Evolutionary conservation across 1,140 invertebrate species (phyloP).

Genomic region (Lepidurus apus): DNA sequence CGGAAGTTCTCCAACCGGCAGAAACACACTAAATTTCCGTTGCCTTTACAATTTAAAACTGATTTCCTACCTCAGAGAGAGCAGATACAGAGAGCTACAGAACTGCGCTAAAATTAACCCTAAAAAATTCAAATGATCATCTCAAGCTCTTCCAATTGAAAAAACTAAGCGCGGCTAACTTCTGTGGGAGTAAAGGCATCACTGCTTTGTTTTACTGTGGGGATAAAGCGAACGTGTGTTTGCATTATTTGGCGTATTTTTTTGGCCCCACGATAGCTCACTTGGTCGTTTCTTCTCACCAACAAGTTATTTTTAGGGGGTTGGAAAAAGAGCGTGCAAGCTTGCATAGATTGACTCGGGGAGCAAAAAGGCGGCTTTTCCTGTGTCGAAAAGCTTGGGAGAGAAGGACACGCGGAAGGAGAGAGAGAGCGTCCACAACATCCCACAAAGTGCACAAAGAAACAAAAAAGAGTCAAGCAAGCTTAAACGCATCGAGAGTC

Average conservation of each 20-base stretch:
- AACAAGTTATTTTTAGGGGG: conserved; percentile 10
- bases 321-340: not conserved
- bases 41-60: not conserved
- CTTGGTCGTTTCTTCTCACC: not conserved
- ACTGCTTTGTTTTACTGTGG: too few species aligned
- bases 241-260: not conserved
- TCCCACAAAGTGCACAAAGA: not conserved
- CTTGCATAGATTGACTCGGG: too few species aligned
- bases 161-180: too few species aligned
- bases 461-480: not conserved
- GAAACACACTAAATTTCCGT: not conserved
- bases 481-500: not conserved
- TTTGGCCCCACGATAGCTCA: not conserved
- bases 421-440: too few species aligned
- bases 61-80: not conserved
- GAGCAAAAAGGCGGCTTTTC: too few species aligned
- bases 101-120: too few species aligned
- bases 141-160: too few species aligned
- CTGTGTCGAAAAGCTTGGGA: too few species aligned
- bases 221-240: not conserved
- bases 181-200: too few species aligned
- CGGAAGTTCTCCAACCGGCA: conserved; percentile 13
- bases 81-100: not conserved
- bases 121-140: too few species aligned
- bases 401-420: too few species aligned